These are phyloP conservation scores for Pantelozetes paolii DNA, from an alignment of 2,888 invertebrate genomes.

Conservation along the genomic window DNA sequence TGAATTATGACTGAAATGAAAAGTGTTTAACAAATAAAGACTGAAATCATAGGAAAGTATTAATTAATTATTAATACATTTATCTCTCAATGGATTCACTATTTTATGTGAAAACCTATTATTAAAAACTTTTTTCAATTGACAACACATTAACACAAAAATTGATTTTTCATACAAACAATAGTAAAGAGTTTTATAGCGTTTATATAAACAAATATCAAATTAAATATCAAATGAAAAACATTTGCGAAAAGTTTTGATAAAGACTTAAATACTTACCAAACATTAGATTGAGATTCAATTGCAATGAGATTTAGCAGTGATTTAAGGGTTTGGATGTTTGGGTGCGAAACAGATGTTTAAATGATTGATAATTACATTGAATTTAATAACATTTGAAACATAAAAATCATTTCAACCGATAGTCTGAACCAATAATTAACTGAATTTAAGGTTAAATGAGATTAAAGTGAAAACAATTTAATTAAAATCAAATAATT, in stretches of 20 bases:
- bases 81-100: too few relatives aligned
- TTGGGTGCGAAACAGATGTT: constrained; percentile 11
- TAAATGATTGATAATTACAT: constrained; percentile 12
- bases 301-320: not conserved
- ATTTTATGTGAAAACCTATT: too few relatives aligned
- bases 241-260: not conserved
- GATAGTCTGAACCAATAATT: not conserved
- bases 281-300: constrained; percentile 30
- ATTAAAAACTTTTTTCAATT: too few relatives aligned
- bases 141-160: too few relatives aligned
- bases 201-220: not conserved
- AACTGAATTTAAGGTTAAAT: not conserved
- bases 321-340: not conserved
- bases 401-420: not conserved
- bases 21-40: not conserved
- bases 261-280: constrained; percentile 25
- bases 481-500: constrained; percentile 9
- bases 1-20: not conserved
- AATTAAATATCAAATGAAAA: not conserved
- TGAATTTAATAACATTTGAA: not conserved
- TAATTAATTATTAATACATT: too few relatives aligned
- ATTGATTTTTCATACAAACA: too few relatives aligned
- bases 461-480: not conserved
- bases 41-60: not conserved
- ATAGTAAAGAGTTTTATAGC: too few relatives aligned